Percentiles rank a stretch among this genome's conserved stretches.
Evolutionary conservation across 2,888 invertebrate genomes (phyloP).

Genomic region (Lasioglossum vierecki): DNA sequence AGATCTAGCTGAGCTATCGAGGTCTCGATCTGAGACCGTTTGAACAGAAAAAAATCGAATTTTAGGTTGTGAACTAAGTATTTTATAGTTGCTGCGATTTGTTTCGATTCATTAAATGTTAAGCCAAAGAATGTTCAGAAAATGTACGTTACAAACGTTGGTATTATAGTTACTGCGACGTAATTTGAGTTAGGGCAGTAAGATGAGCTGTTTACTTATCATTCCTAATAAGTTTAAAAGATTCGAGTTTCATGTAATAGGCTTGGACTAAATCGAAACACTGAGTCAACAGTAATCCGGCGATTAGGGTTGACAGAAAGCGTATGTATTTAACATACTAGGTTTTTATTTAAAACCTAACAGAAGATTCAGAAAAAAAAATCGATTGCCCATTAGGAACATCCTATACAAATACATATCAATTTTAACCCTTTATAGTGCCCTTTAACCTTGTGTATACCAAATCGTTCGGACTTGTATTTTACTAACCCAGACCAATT

Average conservation of each 20-base stretch:
- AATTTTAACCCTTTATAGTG: background rate
- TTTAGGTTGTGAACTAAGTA: background rate
- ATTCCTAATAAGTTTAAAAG: background rate
- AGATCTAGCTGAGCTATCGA: background rate
- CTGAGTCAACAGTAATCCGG: background rate
- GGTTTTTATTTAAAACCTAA: background rate
- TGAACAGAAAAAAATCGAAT: background rate
- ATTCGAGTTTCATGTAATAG: slow-evolving; percentile 3
- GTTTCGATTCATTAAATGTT: too few relatives aligned
- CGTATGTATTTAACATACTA: slow-evolving; percentile 9
- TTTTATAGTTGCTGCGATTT: background rate
- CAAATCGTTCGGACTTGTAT: background rate
- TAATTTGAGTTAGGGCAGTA: background rate
- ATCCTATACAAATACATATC: background rate
- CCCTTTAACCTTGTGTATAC: background rate
- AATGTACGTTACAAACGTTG: background rate
- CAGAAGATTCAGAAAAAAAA: background rate
- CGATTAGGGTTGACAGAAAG: background rate
- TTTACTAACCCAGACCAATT: background rate
- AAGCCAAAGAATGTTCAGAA: background rate
- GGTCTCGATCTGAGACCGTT: background rate
- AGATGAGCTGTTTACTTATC: background rate
- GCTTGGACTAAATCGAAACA: background rate
- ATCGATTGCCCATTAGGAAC: background rate
- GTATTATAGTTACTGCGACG: background rate